Evolutionary conservation across 2,888 invertebrate genomes (phyloP).

Genomic region (Nemotelus nigrinus): DNA sequence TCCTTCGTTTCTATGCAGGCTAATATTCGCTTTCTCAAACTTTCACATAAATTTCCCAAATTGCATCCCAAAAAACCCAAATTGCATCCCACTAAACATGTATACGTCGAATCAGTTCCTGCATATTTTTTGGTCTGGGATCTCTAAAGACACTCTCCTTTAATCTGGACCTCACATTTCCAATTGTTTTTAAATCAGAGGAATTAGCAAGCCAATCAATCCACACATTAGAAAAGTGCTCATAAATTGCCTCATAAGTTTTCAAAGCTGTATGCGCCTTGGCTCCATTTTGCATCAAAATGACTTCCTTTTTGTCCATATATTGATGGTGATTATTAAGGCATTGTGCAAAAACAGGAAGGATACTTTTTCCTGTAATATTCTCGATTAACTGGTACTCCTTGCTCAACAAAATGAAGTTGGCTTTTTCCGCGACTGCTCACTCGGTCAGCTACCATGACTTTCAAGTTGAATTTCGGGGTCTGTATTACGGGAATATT

Average conservation of each 20-base stretch:
- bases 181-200: no score
- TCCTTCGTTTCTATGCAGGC: no score
- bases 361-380: neutral
- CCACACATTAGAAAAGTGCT: no score
- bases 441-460: neutral
- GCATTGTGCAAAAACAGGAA: conserved; percentile 7
- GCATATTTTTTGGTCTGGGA: neutral
- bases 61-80: neutral
- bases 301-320: neutral
- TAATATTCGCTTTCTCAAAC: no score
- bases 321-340: neutral
- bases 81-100: neutral
- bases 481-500: conserved; percentile 16
- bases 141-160: neutral
- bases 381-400: no score
- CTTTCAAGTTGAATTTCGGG: neutral
- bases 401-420: neutral
- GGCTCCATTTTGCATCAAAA: neutral
- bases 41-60: neutral
- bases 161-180: neutral
- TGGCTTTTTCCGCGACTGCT: conserved; percentile 4
- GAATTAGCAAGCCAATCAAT: no score
- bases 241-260: neutral
- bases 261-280: conserved; percentile 12
- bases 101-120: neutral